Conservation (phyloP, 2,888 invertebrate species). For the Sarcophaga caerulescens region DNA sequence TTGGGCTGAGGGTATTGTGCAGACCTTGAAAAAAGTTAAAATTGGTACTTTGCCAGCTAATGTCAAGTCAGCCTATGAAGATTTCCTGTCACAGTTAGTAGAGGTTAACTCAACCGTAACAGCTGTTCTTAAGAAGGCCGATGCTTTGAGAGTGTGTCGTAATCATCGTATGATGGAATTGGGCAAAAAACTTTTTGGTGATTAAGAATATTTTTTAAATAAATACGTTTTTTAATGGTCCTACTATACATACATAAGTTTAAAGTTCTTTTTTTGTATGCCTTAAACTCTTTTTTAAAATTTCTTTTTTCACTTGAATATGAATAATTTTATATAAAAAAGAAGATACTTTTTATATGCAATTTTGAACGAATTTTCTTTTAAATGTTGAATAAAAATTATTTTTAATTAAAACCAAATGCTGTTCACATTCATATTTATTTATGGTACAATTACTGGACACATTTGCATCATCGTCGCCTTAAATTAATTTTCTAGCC, state of each 20-base stretch:
- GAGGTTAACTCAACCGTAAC: constrained; percentile 89
- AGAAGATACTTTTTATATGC: constrained; percentile 34
- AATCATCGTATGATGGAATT: constrained; percentile 94
- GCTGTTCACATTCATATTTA: constrained; percentile 22
- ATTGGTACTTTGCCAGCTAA: constrained; percentile 91
- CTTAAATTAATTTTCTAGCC: constrained; percentile 10
- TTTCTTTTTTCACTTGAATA: neutral
- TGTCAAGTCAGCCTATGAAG: constrained; percentile 94
- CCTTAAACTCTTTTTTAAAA: no score
- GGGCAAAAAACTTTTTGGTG: constrained; percentile 93
- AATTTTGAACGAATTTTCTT: neutral
- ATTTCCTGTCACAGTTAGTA: constrained; percentile 91
- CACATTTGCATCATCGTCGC: constrained; percentile 31
- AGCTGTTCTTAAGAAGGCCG: constrained; percentile 89
- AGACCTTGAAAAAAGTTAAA: constrained; percentile 91
- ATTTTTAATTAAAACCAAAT: constrained; percentile 21
- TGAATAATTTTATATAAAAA: constrained; percentile 25
- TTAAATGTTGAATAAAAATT: constrained; percentile 32
- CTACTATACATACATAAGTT: constrained; percentile 38
- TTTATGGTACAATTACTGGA: constrained; percentile 33
- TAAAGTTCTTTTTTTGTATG: constrained; percentile 9
- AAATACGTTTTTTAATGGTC: neutral
- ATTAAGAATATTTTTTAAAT: constrained; percentile 82
- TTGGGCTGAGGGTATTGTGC: constrained; percentile 95
- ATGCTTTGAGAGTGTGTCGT: constrained; percentile 91